Evolutionary conservation across 2,113 vertebrate species (phyloP).

Genomic region (Lathamus discolor): DNA sequence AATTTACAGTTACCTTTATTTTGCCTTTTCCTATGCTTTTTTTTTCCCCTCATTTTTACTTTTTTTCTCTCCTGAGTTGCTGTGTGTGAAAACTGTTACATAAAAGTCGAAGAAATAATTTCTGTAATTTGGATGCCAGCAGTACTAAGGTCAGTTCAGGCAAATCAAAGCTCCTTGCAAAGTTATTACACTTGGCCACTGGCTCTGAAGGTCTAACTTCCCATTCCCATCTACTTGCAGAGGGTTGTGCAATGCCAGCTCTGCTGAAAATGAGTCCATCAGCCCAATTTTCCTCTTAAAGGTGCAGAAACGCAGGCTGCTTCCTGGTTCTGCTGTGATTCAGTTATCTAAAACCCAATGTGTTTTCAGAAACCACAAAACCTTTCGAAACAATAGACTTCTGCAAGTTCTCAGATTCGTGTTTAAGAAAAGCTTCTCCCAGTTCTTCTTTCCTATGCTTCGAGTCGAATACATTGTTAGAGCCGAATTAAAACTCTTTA

Average conservation of each 20-base stretch:
- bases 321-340: neutral
- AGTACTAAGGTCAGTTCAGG: neutral
- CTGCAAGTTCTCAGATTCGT: neutral
- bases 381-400: neutral
- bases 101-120: conserved; percentile 14
- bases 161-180: neutral
- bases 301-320: neutral
- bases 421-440: neutral
- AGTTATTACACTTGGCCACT: neutral
- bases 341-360: neutral
- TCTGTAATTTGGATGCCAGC: neutral
- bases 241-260: neutral
- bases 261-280: neutral
- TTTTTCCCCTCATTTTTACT: neutral
- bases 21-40: neutral
- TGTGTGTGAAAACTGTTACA: neutral
- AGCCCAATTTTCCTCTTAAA: neutral
- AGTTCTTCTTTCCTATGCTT: neutral
- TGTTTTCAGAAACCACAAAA: conserved; percentile 14
- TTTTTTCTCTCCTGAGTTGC: neutral
- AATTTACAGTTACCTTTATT: neutral
- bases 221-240: neutral
- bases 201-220: neutral
- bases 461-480: neutral
- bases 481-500: conserved; percentile 25